Percentiles rank a stretch among this genome's conserved stretches.
These are phyloP conservation scores for Polypedilum pembai DNA, from an alignment of 1,140 invertebrate species.

Conservation along the genomic window DNA sequence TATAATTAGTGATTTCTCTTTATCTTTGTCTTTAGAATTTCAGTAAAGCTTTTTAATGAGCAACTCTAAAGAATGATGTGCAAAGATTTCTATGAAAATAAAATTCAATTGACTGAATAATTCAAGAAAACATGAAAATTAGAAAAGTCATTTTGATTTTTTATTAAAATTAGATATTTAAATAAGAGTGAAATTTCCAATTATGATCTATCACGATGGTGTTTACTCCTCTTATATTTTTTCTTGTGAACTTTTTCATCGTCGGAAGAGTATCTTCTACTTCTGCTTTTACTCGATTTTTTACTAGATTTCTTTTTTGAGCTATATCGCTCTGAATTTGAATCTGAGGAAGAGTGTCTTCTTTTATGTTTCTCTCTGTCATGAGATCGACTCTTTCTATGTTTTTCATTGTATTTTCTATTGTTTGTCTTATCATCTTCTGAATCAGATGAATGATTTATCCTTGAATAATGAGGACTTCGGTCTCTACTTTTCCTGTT, in stretches of 20 bases:
- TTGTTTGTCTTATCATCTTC: conserved; percentile 17
- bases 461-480: not conserved
- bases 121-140: no score
- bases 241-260: conserved; percentile 39
- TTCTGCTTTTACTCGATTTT: conserved; percentile 29
- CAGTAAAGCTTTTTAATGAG: conserved; percentile 34
- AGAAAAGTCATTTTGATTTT: no score
- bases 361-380: not conserved
- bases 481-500: conserved; percentile 31
- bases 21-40: not conserved
- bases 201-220: conserved; percentile 33
- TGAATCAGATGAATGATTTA: not conserved
- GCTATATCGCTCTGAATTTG: not conserved
- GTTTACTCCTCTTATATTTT: conserved; percentile 41
- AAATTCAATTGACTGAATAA: no score
- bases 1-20: conserved; percentile 17
- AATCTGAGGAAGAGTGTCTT: not conserved
- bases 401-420: conserved; percentile 18
- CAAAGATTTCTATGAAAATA: no score
- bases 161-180: no score
- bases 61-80: no score
- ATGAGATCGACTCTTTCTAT: not conserved
- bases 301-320: conserved; percentile 32
- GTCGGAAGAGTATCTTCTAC: conserved; percentile 29
- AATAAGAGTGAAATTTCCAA: no score